These are phyloP conservation scores for Shargacucullia verbasci DNA, from an alignment of 2,888 invertebrate genomes.

Conservation along the genomic window DNA sequence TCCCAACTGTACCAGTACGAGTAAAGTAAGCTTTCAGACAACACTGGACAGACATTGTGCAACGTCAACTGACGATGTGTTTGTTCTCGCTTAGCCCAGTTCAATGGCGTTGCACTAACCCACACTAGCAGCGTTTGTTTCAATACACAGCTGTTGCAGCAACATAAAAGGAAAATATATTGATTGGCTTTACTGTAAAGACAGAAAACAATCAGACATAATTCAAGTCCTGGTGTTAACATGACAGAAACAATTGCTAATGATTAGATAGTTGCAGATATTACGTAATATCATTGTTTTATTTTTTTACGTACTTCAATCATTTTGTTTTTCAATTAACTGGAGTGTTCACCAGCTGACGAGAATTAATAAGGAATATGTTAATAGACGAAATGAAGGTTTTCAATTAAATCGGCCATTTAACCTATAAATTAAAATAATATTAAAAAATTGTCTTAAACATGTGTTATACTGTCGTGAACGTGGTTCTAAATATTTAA, in stretches of 20 bases:
- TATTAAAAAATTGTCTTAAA: too few species aligned
- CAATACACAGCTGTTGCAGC: conserved; percentile 16
- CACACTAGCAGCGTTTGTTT: conserved; percentile 15
- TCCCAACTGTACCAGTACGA: conserved; percentile 57
- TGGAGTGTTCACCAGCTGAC: background rate
- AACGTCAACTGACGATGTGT: conserved; percentile 61
- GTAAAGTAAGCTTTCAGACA: conserved; percentile 58
- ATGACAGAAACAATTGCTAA: conserved; percentile 27
- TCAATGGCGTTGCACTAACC: conserved; percentile 49
- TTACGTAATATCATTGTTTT: conserved; percentile 59
- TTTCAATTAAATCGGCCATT: too few species aligned
- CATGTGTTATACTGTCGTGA: too few species aligned
- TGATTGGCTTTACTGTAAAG: conserved; percentile 16
- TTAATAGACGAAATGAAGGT: too few species aligned
- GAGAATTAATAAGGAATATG: too few species aligned
- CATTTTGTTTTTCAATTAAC: conserved; percentile 41
- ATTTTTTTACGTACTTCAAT: conserved; percentile 28
- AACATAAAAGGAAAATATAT: conserved; percentile 32
- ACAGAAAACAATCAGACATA: conserved; percentile 26
- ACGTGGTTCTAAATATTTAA: conserved; percentile 30
- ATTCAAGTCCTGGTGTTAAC: conserved; percentile 12
- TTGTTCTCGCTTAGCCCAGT: conserved; percentile 58
- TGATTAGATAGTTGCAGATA: conserved; percentile 41
- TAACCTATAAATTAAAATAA: too few species aligned
- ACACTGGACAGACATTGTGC: conserved; percentile 61